Evolutionary conservation across 2,888 invertebrate species (phyloP).

Genomic region (Archaeoteleia sp.): DNA sequence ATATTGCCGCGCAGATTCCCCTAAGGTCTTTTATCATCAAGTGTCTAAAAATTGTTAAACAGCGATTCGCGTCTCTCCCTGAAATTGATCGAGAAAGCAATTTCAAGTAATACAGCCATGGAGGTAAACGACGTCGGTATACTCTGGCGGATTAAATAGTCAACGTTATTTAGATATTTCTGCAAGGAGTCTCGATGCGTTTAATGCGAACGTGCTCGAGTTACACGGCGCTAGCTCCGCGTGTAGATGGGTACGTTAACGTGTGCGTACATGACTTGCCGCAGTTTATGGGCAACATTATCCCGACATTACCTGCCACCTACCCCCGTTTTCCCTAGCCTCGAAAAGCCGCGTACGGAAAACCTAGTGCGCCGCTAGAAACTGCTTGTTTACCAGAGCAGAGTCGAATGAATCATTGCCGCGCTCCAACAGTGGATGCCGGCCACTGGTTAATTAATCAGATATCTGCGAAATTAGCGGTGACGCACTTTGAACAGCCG

Average conservation of each 20-base stretch:
- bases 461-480: conserved; percentile 69
- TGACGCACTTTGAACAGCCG: conserved; percentile 58
- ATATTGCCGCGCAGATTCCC: too few relatives aligned
- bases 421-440: conserved; percentile 39
- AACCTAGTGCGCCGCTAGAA: conserved; percentile 49
- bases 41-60: conserved; percentile 29
- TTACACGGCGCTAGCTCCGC: conserved; percentile 50
- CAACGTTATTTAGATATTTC: conserved; percentile 48
- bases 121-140: conserved; percentile 44
- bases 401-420: conserved; percentile 66
- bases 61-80: conserved; percentile 12
- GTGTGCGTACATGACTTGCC: conserved; percentile 60
- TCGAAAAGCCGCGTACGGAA: conserved; percentile 48
- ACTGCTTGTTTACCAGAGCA: conserved; percentile 61
- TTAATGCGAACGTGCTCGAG: conserved; percentile 60
- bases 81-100: conserved; percentile 42
- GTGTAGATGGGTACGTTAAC: conserved; percentile 30
- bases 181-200: conserved; percentile 43
- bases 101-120: conserved; percentile 46
- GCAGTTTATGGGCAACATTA: conserved; percentile 73
- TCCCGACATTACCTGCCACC: conserved; percentile 71
- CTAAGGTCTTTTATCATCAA: too few relatives aligned
- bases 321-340: conserved; percentile 40
- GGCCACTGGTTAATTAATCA: conserved; percentile 71
- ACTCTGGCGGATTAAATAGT: conserved; percentile 43